Evolutionary conservation across 2,888 invertebrate species (phyloP).

Genomic region (Nymphalis urticae): DNA sequence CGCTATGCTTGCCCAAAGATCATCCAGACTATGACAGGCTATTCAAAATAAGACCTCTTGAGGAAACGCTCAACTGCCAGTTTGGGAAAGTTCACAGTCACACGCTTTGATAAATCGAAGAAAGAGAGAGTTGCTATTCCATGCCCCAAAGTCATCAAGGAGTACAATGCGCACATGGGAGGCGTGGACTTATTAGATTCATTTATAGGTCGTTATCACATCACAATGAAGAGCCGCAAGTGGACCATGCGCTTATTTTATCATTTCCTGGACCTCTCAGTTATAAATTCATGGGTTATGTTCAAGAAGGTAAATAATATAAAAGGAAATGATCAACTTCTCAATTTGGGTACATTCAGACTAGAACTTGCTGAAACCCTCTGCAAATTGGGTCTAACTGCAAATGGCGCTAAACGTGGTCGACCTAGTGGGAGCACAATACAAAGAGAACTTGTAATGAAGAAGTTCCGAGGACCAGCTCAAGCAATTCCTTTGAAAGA

Average conservation of each 20-base stretch:
- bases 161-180: too few relatives aligned
- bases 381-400: conserved; percentile 46
- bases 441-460: conserved; percentile 46
- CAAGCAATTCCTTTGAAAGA: conserved; percentile 46
- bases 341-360: too few relatives aligned
- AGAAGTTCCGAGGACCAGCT: conserved; percentile 47
- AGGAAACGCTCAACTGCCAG: conserved; percentile 22
- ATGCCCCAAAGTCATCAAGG: conserved; percentile 43
- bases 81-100: conserved; percentile 44
- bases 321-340: too few relatives aligned
- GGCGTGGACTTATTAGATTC: too few relatives aligned
- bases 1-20: too few relatives aligned
- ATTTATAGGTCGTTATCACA: too few relatives aligned
- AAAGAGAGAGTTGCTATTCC: conserved; percentile 39
- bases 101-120: conserved; percentile 37
- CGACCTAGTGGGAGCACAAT: conserved; percentile 45
- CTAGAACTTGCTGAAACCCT: too few relatives aligned
- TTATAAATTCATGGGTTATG: too few relatives aligned
- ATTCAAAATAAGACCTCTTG: conserved; percentile 44
- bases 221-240: too few relatives aligned
- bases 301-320: too few relatives aligned
- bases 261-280: too few relatives aligned
- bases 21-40: conserved; percentile 45
- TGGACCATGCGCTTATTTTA: too few relatives aligned
- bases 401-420: conserved; percentile 48